Base-by-base conservation (phyloP, 2,113 vertebrate genomes). In the Cettia cetti region DNA sequence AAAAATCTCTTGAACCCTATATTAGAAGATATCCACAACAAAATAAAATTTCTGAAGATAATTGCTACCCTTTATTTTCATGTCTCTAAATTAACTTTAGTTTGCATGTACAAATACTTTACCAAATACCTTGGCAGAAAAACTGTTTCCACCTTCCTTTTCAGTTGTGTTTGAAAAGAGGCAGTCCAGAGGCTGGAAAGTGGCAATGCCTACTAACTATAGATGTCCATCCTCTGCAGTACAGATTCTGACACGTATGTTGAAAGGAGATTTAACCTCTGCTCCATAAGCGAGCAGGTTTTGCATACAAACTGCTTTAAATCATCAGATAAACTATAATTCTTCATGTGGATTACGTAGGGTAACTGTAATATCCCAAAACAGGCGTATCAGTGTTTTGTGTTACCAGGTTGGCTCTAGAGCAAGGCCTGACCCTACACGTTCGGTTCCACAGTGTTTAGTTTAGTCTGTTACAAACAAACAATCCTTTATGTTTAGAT, bases 151-250 rank as follows among this genome's bases (percentile, higher is more conserved):
- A 47, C 9, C 2, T 64, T 31, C 8, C 5, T 16, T 72, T 86
- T 72, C 13, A 18, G 33, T 8, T 82, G 4, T 68, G 7, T 44
- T 76, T 52, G 57, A 37, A 64, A 88, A 57, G 30, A 50, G 68
- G 13, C 6, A 39, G 23, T 15, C 15, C 49, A 39, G 40, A 56
- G 11, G 21, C 16, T 82, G 28, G 31, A 47, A 61, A 71, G 15
- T 6, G 16, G 10, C 17, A 65, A 23, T 30, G 4, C 2, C 0
- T 42, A 8, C 15, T 28, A 6, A 31, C 18, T 11, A 4, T 1
- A 22, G 12, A 5, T 50, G 7, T 50, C 56, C 9, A 23, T 50
- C 15, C 5, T 74, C 39, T 59, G 35, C 30, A 50, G 14, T 27
- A 24, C 12, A 54, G 21, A 19, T 61, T 70, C 77, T 83, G 33